phyloP scores from a whole-genome alignment of 2,113 vertebrate species.

The Prochilodus magdalenae region DNA sequence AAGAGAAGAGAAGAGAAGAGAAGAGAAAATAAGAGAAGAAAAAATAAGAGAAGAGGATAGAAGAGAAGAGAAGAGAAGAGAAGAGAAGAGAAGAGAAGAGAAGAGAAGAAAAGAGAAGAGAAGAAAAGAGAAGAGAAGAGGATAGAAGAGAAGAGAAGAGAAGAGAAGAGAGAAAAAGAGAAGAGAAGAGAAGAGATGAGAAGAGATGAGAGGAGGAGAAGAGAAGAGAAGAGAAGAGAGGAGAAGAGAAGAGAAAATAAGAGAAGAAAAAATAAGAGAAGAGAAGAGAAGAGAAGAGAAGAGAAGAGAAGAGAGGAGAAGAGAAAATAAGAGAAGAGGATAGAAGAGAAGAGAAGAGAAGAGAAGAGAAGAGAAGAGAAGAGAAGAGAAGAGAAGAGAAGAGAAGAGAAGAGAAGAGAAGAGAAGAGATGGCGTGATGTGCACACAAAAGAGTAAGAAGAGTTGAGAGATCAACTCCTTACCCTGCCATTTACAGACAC shows the following conservation, averaged over 20 bases:
- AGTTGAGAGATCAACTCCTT: constrained; percentile 56
- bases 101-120: not conserved
- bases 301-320: constrained; percentile 51
- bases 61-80: not conserved
- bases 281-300: not conserved
- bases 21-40: too few relatives aligned
- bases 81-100: not conserved
- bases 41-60: not conserved
- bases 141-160: not conserved
- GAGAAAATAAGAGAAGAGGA: too few relatives aligned
- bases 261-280: too few relatives aligned
- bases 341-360: not conserved
- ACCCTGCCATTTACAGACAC: constrained; percentile 54
- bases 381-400: not conserved
- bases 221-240: not conserved
- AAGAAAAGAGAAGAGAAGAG: constrained; percentile 41
- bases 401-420: not conserved
- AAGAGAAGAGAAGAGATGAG: not conserved
- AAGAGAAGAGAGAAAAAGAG: too few relatives aligned
- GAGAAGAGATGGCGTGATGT: constrained; percentile 30
- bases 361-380: not conserved
- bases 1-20: not conserved
- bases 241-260: not conserved
- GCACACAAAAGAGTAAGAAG: constrained; percentile 42
- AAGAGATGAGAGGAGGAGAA: constrained; percentile 50